These are phyloP conservation scores for Enteromius thamalakanensis DNA, from an alignment of 2,797 vertebrate species.

Conservation along the genomic window DNA sequence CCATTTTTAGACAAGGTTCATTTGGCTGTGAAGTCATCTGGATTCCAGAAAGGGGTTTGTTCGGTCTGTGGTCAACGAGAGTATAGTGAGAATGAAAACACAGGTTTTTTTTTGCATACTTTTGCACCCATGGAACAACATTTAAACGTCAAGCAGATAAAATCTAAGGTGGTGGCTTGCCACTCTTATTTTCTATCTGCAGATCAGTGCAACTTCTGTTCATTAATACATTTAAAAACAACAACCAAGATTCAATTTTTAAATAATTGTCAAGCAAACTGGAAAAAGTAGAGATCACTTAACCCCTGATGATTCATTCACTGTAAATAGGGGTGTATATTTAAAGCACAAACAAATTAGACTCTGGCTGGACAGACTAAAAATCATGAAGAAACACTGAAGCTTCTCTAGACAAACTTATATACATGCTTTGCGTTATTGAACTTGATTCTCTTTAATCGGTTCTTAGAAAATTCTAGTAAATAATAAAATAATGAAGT, in stretches of 20 bases:
- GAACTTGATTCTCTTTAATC: not conserved
- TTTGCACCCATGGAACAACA: not conserved
- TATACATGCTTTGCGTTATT: not conserved
- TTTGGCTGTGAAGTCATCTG: slow-evolving; percentile 35
- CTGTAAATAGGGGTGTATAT: slow-evolving; percentile 36
- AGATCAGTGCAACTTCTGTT: not conserved
- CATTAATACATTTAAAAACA: not conserved
- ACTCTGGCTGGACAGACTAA: not conserved
- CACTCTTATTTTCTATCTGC: not conserved
- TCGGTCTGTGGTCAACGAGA: slow-evolving; percentile 8
- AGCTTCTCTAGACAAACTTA: not conserved
- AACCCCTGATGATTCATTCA: not conserved
- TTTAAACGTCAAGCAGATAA: slow-evolving; percentile 15
- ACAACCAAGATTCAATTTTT: not conserved
- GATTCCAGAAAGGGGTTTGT: slow-evolving; percentile 40
- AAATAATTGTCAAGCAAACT: not conserved
- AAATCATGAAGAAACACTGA: not conserved
- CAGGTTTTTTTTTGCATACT: not conserved
- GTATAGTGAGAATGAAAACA: not conserved
- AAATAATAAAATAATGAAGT: not conserved
- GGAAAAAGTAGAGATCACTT: not conserved
- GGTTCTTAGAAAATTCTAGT: not conserved
- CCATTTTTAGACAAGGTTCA: slow-evolving; percentile 44
- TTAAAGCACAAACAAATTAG: slow-evolving; percentile 8
- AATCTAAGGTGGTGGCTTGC: not conserved